Evolutionary conservation across 2,888 invertebrate species (phyloP).

Genomic region (Tupiocoris notatus): DNA sequence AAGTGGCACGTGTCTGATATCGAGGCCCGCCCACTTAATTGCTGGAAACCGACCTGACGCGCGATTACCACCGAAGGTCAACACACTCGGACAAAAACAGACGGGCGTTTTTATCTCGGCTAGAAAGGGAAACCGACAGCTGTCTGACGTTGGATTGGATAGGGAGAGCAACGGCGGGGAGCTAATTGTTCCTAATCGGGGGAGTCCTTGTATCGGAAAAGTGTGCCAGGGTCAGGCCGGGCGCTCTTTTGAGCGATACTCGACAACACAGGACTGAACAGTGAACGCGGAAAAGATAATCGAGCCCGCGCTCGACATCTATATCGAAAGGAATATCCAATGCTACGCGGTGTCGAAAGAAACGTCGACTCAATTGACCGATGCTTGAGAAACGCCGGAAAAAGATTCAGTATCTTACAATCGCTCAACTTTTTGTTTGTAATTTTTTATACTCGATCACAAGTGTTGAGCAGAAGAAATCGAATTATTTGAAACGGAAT

Average conservation of each 20-base stretch:
- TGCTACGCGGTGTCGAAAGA: no score
- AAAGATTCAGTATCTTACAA: no score
- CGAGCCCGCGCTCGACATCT: no score
- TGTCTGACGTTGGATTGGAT: not conserved
- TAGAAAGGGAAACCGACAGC: not conserved
- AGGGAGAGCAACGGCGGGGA: not conserved
- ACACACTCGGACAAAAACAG: constrained; percentile 7
- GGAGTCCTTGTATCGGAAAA: not conserved
- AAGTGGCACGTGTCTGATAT: not conserved
- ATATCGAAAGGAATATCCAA: no score
- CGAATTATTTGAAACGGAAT: no score
- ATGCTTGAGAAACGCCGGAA: no score
- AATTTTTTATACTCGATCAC: no score
- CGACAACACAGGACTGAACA: not conserved
- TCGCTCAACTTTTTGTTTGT: no score
- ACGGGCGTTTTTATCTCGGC: not conserved
- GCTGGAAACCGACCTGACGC: no score
- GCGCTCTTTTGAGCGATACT: not conserved
- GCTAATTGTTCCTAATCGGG: not conserved
- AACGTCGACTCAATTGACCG: no score
- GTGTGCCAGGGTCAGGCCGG: not conserved
- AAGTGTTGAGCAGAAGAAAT: no score
- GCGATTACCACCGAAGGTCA: constrained; percentile 12
- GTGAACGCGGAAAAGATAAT: no score
- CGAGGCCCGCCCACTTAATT: not conserved